A percentile compares a stretch with the other conserved stretches of the same genome.
Conservation (phyloP, 1,140 invertebrate genomes). For the Temnothorax longispinosus region DNA sequence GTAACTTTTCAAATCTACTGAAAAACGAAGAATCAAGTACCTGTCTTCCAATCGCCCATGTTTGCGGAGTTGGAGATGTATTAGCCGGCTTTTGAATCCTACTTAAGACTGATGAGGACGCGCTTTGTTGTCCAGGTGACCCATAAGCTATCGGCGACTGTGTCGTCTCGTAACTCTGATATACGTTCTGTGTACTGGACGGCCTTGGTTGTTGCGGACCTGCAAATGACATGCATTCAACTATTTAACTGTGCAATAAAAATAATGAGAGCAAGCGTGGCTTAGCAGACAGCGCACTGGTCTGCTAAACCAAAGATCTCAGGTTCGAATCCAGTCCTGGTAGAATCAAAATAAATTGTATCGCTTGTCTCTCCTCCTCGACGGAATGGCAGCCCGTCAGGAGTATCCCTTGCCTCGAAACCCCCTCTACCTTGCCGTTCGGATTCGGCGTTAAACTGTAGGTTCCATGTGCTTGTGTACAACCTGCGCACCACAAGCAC, state of each 20-base stretch:
- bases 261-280: background rate
- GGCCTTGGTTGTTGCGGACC: conserved; percentile 87
- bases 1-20: background rate
- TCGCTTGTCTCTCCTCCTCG: too few species aligned
- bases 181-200: conserved; percentile 90
- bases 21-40: conserved; percentile 68
- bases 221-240: conserved; percentile 60
- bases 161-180: conserved; percentile 89
- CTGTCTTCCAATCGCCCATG: conserved; percentile 86
- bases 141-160: conserved; percentile 89
- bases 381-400: too few species aligned
- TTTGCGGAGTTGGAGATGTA: conserved; percentile 89
- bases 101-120: conserved; percentile 86
- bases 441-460: too few species aligned
- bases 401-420: too few species aligned
- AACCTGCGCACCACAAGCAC: too few species aligned
- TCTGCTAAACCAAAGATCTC: too few species aligned
- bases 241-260: background rate
- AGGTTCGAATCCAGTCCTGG: too few species aligned
- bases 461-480: too few species aligned
- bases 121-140: conserved; percentile 86
- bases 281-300: too few species aligned
- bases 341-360: too few species aligned
- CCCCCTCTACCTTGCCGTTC: too few species aligned
- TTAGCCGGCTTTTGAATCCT: conserved; percentile 90